These are phyloP conservation scores for Masticophis lateralis DNA, from an alignment of 2,797 vertebrate species.

Conservation along the genomic window DNA sequence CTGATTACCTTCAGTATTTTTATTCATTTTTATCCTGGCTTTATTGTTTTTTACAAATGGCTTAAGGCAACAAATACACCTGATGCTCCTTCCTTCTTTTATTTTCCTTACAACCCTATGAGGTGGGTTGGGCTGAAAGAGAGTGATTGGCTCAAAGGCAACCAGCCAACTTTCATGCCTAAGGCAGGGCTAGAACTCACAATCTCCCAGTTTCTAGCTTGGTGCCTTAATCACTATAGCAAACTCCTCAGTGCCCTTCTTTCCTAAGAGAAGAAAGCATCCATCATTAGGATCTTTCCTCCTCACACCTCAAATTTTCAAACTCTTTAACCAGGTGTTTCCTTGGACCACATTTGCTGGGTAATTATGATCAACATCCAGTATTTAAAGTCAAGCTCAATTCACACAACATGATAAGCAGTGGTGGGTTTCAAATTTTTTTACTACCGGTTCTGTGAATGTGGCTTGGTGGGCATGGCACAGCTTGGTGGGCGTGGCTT, in stretches of 20 bases:
- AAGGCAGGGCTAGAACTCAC: neutral
- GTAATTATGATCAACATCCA: neutral
- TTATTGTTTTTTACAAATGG: neutral
- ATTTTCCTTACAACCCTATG: neutral
- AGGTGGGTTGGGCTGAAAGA: neutral
- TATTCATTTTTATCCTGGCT: neutral
- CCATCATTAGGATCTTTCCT: too few species aligned
- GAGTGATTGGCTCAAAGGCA: neutral
- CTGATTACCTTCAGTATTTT: neutral
- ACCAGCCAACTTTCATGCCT: neutral
- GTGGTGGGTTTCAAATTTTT: too few species aligned
- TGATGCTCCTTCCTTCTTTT: neutral
- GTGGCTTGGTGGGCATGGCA: too few species aligned
- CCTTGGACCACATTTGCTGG: neutral
- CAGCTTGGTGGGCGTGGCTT: too few species aligned
- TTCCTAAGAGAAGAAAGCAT: neutral
- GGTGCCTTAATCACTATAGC: neutral
- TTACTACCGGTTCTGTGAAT: too few species aligned
- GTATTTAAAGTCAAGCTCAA: neutral
- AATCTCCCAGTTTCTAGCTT: neutral
- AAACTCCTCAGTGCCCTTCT: neutral
- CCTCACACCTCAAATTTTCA: neutral
- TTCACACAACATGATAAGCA: neutral
- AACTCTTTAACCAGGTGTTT: neutral
- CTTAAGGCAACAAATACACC: neutral